Conservation (phyloP, 64 coral and sea anemone species). For the Hydrozoanthus tunicans region DNA sequence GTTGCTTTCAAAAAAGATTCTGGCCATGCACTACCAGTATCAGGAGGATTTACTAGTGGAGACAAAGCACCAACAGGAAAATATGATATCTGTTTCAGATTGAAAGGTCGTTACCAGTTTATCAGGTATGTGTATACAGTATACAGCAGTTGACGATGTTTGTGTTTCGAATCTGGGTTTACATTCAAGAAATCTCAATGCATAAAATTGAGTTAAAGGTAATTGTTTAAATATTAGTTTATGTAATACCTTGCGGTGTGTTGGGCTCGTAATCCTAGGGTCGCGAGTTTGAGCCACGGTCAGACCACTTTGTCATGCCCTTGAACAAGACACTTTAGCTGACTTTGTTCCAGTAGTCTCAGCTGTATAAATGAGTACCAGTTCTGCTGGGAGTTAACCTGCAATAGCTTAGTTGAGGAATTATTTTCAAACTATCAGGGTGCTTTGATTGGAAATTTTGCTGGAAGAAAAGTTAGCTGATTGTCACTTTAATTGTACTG, state of each 20-base stretch:
- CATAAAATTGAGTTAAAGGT: neutral
- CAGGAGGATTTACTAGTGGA: constrained; percentile 3
- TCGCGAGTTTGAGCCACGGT: too few relatives aligned
- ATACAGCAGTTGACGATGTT: neutral
- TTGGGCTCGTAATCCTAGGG: too few relatives aligned
- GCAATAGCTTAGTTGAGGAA: too few relatives aligned
- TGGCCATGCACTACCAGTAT: neutral
- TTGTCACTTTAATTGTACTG: too few relatives aligned
- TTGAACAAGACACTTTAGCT: too few relatives aligned
- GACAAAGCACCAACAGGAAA: neutral
- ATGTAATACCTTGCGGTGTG: neutral
- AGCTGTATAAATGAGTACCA: too few relatives aligned
- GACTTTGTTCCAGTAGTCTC: too few relatives aligned
- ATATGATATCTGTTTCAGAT: constrained; percentile 4
- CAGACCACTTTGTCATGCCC: too few relatives aligned
- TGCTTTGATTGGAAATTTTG: too few relatives aligned
- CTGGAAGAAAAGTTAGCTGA: too few relatives aligned
- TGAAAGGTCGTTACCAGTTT: neutral
- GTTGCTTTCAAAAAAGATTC: neutral
- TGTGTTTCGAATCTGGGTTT: neutral
- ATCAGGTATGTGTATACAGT: neutral
- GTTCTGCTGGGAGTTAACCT: too few relatives aligned
- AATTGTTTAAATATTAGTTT: neutral
- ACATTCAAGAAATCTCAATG: neutral
- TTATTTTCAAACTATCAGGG: too few relatives aligned